Conservation (phyloP, 2,797 vertebrate species). For the Syngnathus rostellatus region DNA sequence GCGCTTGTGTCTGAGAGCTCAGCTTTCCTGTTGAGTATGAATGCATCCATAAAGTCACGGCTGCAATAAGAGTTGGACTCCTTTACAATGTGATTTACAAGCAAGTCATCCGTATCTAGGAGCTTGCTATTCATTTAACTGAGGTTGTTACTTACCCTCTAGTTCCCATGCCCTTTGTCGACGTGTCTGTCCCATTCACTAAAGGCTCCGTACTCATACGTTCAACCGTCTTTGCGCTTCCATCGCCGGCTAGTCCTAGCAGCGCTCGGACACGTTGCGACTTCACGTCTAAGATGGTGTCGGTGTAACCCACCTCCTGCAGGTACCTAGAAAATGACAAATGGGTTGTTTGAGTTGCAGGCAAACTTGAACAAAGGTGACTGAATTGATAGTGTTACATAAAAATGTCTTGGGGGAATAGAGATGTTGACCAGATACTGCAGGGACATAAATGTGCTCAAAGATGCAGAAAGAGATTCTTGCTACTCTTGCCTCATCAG, state of each 20-base stretch:
- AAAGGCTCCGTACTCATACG: conserved; percentile 76
- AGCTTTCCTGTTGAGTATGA: conserved; percentile 72
- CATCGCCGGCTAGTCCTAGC: conserved; percentile 82
- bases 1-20: conserved; percentile 86
- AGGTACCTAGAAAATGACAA: conserved; percentile 76
- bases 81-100: background rate
- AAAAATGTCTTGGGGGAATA: background rate
- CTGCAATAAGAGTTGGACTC: background rate
- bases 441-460: conserved; percentile 1
- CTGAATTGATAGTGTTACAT: background rate
- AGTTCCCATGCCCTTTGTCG: conserved; percentile 77
- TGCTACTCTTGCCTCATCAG: conserved; percentile 19
- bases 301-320: conserved; percentile 97
- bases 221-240: conserved; percentile 76
- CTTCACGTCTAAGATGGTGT: conserved; percentile 96
- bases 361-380: background rate
- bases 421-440: background rate
- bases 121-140: background rate
- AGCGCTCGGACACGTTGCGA: conserved; percentile 88
- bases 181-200: conserved; percentile 88
- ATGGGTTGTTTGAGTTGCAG: background rate
- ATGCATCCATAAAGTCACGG: background rate
- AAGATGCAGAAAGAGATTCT: conserved; percentile 6
- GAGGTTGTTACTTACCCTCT: conserved; percentile 69
- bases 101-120: background rate